Percentiles rank a stretch among this genome's conserved stretches.
Conservation (phyloP, 2,888 invertebrate species). For the Andricus quercusramuli region DNA sequence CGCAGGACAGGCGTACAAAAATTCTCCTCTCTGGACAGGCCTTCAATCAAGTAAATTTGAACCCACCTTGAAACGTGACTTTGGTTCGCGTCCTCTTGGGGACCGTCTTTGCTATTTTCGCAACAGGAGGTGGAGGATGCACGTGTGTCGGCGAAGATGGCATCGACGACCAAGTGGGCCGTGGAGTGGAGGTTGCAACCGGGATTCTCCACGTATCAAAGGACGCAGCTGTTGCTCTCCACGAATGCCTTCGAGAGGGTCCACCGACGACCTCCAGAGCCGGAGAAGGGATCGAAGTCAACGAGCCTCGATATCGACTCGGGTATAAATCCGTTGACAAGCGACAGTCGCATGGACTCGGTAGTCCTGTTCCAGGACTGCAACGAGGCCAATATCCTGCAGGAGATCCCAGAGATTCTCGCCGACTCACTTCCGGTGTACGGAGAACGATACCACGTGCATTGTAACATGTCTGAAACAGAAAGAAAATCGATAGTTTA, state of each 20-base stretch:
- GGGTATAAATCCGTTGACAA: conserved; percentile 73
- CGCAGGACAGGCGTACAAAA: too few relatives aligned
- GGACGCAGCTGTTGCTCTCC: conserved; percentile 72
- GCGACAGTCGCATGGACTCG: conserved; percentile 76
- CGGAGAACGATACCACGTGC: conserved; percentile 66
- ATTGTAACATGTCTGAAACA: conserved; percentile 67
- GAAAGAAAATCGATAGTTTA: conserved; percentile 6
- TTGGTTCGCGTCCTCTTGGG: conserved; percentile 74
- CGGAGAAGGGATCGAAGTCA: conserved; percentile 76
- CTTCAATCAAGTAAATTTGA: not conserved
- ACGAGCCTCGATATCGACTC: conserved; percentile 74
- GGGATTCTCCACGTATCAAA: conserved; percentile 76
- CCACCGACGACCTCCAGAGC: conserved; percentile 71
- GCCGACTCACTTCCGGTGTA: conserved; percentile 73
- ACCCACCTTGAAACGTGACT: conserved; percentile 77
- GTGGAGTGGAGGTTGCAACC: conserved; percentile 66
- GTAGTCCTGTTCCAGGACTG: conserved; percentile 67
- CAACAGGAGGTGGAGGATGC: conserved; percentile 67
- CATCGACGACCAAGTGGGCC: conserved; percentile 79
- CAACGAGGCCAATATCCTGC: conserved; percentile 71
- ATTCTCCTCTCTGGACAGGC: not conserved
- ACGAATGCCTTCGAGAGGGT: conserved; percentile 74
- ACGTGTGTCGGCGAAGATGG: conserved; percentile 79
- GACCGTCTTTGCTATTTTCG: conserved; percentile 63
- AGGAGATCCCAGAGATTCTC: conserved; percentile 72